These are phyloP conservation scores for Phymorhynchus buccinoides DNA, from an alignment of 1,140 invertebrate species.

Conservation along the genomic window DNA sequence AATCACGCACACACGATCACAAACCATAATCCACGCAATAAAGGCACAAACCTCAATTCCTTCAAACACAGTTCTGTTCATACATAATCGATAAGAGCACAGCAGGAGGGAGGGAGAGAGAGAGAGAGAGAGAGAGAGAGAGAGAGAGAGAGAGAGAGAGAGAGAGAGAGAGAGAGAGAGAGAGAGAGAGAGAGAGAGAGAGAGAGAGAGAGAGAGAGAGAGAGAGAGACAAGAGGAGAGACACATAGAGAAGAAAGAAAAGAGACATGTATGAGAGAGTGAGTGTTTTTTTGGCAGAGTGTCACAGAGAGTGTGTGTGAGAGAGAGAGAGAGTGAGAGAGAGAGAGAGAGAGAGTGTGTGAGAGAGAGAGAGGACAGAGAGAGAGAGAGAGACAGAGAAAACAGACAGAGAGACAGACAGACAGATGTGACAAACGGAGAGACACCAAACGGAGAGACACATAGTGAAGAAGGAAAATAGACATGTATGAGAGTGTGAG, in stretches of 20 bases:
- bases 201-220: constrained; percentile 17
- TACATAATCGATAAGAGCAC: neutral
- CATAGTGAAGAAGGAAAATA: too few relatives aligned
- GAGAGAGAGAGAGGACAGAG: neutral
- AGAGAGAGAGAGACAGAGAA: too few relatives aligned
- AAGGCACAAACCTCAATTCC: too few relatives aligned
- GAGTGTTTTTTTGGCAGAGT: constrained; percentile 23
- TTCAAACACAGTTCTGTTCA: too few relatives aligned
- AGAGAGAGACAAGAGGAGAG: constrained; percentile 29
- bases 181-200: constrained; percentile 30
- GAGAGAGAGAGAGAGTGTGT: neutral
- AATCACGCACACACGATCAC: too few relatives aligned
- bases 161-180: constrained; percentile 38
- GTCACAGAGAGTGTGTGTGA: constrained; percentile 35
- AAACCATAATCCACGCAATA: too few relatives aligned
- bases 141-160: neutral
- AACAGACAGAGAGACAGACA: neutral
- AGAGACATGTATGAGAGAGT: constrained; percentile 21
- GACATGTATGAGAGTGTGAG: too few relatives aligned
- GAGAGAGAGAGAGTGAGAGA: constrained; percentile 14
- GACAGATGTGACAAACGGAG: neutral
- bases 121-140: constrained; percentile 2
- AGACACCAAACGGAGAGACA: too few relatives aligned
- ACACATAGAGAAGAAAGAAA: too few relatives aligned
- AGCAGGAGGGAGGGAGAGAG: neutral